Evolutionary conservation across 2,113 vertebrate genomes (phyloP).

Genomic region (Pandion haliaetus): DNA sequence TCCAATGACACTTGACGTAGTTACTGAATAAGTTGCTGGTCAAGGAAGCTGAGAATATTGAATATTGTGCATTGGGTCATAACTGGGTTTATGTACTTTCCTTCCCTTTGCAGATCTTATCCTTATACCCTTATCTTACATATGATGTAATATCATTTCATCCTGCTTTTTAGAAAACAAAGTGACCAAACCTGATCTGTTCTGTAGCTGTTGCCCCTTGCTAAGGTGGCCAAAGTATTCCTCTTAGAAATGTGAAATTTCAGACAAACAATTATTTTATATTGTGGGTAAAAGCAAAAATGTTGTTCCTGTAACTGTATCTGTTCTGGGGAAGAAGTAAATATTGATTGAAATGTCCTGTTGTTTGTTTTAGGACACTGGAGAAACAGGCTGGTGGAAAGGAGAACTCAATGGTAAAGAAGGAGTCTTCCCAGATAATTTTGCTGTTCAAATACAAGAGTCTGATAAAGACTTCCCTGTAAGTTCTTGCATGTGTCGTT

Average conservation of each 20-base stretch:
- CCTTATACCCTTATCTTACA: not conserved
- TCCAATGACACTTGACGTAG: not conserved
- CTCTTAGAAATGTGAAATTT: not conserved
- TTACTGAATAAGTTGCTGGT: not conserved
- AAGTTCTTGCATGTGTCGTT: slow-evolving; percentile 37
- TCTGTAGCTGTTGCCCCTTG: not conserved
- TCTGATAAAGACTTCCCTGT: slow-evolving; percentile 88
- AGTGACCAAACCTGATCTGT: not conserved
- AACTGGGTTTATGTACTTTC: not conserved
- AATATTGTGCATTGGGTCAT: not conserved
- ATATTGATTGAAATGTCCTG: not conserved
- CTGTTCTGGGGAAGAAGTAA: not conserved
- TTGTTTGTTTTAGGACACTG: slow-evolving; percentile 84
- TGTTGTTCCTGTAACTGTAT: not conserved
- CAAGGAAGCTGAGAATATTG: not conserved
- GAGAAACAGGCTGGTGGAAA: slow-evolving; percentile 93
- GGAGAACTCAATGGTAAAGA: slow-evolving; percentile 87
- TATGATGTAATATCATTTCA: not conserved
- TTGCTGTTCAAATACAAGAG: slow-evolving; percentile 82
- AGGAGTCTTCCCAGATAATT: slow-evolving; percentile 94
- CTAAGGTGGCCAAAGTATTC: not conserved
- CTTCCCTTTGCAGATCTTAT: not conserved
- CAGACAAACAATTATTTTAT: not conserved
- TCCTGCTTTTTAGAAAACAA: not conserved
- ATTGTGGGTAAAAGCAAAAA: not conserved